Conservation (phyloP, 2,113 vertebrate species). For the Morone saxatilis region DNA sequence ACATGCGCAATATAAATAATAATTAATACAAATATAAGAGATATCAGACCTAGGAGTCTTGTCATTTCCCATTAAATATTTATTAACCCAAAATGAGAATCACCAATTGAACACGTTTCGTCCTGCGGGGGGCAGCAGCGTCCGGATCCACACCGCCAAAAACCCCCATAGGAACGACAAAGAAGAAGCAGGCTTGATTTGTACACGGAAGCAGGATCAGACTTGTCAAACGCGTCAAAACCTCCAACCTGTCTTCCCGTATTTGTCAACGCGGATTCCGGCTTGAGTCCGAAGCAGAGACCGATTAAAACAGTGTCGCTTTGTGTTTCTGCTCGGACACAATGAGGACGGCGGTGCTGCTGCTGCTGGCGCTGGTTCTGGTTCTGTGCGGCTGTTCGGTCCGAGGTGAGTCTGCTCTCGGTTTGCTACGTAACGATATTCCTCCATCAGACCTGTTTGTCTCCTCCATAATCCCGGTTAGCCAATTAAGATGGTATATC, state of each 20-base stretch:
- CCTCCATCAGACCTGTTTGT: too few relatives aligned
- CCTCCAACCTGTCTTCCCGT: constrained; percentile 2
- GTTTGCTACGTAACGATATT: too few relatives aligned
- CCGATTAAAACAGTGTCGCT: background rate
- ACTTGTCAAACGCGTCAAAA: background rate
- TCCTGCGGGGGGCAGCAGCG: too few relatives aligned
- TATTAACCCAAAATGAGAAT: too few relatives aligned
- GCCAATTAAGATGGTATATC: background rate
- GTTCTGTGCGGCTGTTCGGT: constrained; percentile 12
- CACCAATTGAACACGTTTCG: too few relatives aligned
- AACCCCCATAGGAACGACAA: background rate
- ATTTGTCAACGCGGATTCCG: constrained; percentile 17
- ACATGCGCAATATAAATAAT: too few relatives aligned
- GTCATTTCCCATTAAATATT: too few relatives aligned
- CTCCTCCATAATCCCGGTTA: too few relatives aligned
- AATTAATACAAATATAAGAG: too few relatives aligned
- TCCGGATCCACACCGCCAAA: too few relatives aligned
- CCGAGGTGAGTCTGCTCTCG: constrained; percentile 56
- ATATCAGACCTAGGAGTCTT: too few relatives aligned
- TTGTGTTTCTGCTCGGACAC: background rate
- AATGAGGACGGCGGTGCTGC: constrained; percentile 52
- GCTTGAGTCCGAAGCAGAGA: background rate
- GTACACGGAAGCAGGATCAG: constrained; percentile 64
- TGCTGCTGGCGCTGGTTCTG: background rate
- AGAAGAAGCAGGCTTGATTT: constrained; percentile 34